Base-by-base conservation (phyloP, 1,140 invertebrate species). In the Cyclargus thomasi region DNA sequence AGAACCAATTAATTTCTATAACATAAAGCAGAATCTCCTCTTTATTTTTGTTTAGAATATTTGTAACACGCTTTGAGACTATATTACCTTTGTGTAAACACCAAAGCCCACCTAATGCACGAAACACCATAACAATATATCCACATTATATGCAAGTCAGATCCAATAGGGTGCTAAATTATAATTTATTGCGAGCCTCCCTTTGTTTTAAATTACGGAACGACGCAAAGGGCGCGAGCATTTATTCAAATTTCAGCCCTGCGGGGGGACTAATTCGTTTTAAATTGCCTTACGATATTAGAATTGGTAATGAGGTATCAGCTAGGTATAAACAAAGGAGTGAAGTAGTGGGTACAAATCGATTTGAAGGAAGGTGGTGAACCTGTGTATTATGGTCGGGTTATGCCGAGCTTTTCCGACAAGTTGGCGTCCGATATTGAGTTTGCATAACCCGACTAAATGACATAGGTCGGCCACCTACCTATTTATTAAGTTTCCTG, bases 231-330 rank as follows among this genome's bases (percentile, higher is more conserved):
- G 29, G 86, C 81, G 83, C 76, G 81, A 84, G 81, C 76, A 75
- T 77, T 78, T 86, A 88, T 88, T 86, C 85, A 90, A 90, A 90
- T 90, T 83, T 79, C 70, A 72, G 80, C 80, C 70, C 75, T 63
- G 79, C 79, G 79, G 85, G 83, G 85, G 83, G 76, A 77, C 85
- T 88, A 90, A 90, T 88, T 90, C 79, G 85, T 87, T 88, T 90
- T 84, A 90, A 88, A 90, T 90, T 90, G 86, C 85, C 80, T 87
- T 87, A 88, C 82, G 85, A 87, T 88, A 90, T 88, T 90, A 76
- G 81, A 76, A 81, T 81, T 68, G 64, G 11, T 47, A 47, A 47
- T 47, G 80, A 77, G 74, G 78, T 90, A 81, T 90, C 14, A 74
- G 78, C 81, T 68, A 78, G 80, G 11, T 76, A 82, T 83, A 88